Percentiles rank a stretch among this genome's conserved stretches.
These are phyloP conservation scores for Bolborhynchus lineola DNA, from an alignment of 2,113 vertebrate species.

Conservation along the genomic window DNA sequence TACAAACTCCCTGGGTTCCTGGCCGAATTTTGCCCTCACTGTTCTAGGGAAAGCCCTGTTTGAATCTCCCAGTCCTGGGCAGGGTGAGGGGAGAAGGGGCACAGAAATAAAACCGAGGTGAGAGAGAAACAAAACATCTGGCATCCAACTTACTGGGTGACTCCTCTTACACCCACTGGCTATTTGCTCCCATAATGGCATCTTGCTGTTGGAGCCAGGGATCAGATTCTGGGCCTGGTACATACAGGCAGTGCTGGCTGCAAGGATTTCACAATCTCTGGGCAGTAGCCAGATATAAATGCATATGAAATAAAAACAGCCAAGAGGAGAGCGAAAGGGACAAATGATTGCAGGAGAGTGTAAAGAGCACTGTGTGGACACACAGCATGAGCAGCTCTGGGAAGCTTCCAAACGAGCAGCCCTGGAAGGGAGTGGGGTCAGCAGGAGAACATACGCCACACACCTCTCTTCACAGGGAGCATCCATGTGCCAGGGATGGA, in stretches of 20 bases:
- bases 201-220: neutral
- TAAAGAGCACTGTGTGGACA: neutral
- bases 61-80: neutral
- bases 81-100: fast-evolving
- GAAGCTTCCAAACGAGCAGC: neutral
- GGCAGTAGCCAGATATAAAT: neutral
- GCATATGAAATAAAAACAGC: neutral
- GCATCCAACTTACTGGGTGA: neutral
- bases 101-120: neutral
- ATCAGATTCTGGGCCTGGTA: neutral
- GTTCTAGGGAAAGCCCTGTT: neutral
- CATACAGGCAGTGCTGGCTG: neutral
- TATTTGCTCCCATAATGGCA: neutral
- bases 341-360: neutral
- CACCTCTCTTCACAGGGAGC: neutral
- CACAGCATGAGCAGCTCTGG: fast-evolving
- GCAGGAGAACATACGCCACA: neutral
- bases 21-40: neutral
- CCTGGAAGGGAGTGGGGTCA: neutral
- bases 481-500: neutral
- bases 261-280: neutral
- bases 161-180: neutral
- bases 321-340: neutral
- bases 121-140: neutral
- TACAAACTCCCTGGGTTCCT: neutral